Percentiles rank a stretch among this genome's conserved stretches.
These are phyloP conservation scores for Callionymus lyra DNA, from an alignment of 2,113 vertebrate genomes.

Conservation along the genomic window DNA sequence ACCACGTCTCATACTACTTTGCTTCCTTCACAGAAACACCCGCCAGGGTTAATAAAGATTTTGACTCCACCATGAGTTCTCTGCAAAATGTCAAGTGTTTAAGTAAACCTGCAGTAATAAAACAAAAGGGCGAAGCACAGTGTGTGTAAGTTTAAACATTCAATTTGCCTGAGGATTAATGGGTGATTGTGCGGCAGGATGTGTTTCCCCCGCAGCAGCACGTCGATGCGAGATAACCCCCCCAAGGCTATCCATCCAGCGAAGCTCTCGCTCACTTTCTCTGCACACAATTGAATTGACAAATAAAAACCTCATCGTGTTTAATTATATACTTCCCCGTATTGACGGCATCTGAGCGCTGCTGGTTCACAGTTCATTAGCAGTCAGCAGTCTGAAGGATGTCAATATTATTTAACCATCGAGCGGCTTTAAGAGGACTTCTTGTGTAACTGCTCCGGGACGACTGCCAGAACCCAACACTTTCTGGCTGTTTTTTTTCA, in stretches of 20 bases:
- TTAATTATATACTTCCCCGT: conserved; percentile 65
- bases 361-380: conserved; percentile 63
- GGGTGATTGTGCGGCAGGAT: conserved; percentile 1
- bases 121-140: too few species aligned
- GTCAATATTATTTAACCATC: conserved; percentile 64
- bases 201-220: conserved; percentile 10
- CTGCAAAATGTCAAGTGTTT: too few species aligned
- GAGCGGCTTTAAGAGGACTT: conserved; percentile 18
- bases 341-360: conserved; percentile 57
- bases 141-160: not conserved
- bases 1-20: too few species aligned
- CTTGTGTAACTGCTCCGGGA: too few species aligned
- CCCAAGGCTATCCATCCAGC: conserved; percentile 20
- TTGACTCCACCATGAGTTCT: too few species aligned
- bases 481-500: too few species aligned
- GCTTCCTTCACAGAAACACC: too few species aligned
- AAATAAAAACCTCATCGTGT: conserved; percentile 54
- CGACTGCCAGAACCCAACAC: too few species aligned
- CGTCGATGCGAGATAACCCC: conserved; percentile 22
- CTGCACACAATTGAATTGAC: conserved; percentile 40
- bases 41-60: too few species aligned
- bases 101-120: too few species aligned
- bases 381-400: conserved; percentile 60
- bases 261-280: conserved; percentile 17
- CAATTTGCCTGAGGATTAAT: not conserved